These are phyloP conservation scores for Acrocyrtus sp. DNA, from an alignment of 2,888 invertebrate species.

Conservation along the genomic window DNA sequence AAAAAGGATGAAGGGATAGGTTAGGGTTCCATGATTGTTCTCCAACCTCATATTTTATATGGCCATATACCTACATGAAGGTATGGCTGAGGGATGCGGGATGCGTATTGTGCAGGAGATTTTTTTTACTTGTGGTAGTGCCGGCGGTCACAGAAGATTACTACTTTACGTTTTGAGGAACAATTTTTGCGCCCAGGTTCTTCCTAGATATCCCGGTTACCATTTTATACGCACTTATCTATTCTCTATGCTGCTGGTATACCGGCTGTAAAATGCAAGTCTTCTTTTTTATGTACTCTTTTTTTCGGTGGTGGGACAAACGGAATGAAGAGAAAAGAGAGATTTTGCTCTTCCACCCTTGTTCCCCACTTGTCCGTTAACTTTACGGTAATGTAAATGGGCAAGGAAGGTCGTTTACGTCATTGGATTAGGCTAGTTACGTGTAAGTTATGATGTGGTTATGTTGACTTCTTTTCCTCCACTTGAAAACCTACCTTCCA, in stretches of 20 bases:
- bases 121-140: conserved; percentile 6
- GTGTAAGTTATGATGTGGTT: conserved; percentile 49
- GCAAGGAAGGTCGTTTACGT: conserved; percentile 46
- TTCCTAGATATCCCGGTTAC: too few species aligned
- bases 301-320: conserved; percentile 19
- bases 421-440: conserved; percentile 52
- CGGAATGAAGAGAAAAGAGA: too few species aligned
- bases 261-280: too few species aligned
- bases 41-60: neutral
- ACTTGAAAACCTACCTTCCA: neutral
- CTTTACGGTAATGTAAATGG: conserved; percentile 53
- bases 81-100: neutral
- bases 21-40: conserved; percentile 41
- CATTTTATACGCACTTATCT: too few species aligned
- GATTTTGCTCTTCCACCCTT: conserved; percentile 19
- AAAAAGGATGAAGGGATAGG: conserved; percentile 37
- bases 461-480: conserved; percentile 26
- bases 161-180: conserved; percentile 13
- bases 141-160: conserved; percentile 2
- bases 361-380: conserved; percentile 42
- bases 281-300: too few species aligned
- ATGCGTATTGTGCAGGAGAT: neutral
- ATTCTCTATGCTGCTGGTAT: too few species aligned
- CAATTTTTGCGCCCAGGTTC: too few species aligned
- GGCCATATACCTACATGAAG: neutral